Evolutionary conservation across 2,888 invertebrate genomes (phyloP), one percentile per base, ranked within the genome.

Genomic region (Drosophila villosipedis): DNA sequence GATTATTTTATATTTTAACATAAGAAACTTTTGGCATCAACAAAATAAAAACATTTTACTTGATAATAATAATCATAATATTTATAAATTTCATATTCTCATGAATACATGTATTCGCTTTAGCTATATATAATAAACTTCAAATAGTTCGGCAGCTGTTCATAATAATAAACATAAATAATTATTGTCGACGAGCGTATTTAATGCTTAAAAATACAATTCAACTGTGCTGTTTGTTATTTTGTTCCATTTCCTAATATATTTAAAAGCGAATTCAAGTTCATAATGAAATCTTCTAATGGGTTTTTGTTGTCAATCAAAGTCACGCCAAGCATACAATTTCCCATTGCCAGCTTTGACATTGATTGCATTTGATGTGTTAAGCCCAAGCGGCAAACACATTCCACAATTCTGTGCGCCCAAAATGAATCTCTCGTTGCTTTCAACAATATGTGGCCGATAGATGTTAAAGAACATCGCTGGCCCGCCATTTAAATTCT

Each of bases 401-500:
- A 25, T 16, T 47, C 47, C 2, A 47, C 1, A 25, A 25, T 16
- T 25, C 47, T 47, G 47, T 16, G 16, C 4, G 47, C 25, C 47
- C 4, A 47, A 25, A 47, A 9, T 4, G 47, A 47, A 47, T 25
- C 47, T 25, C 25, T 25, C 47, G 22, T 9, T 30, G n/a, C 3
- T 31, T 3, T 25, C 55, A 55, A 55, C 19, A 55, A 37, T 10
- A 10, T 16, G 47, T 47, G 47, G 47, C 47, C 12, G 33, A 33
- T 33, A 1, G 9, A 49, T 37, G 25, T 37, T 19, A 19, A 37
- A 25, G 37, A 10, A 55, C 9, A 16, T 47, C 47, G 28, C 33
- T n/a, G 53, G 25, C 12, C 61, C 67, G 75, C 68, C 68, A 80
- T 75, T 85, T 80, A 84, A 83, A 84, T 90, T 89, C 89, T 83